A percentile compares a stretch with the other conserved stretches of the same genome.
Evolutionary conservation across 2,888 invertebrate species (phyloP).

Genomic region (Chymomyza caudatula): DNA sequence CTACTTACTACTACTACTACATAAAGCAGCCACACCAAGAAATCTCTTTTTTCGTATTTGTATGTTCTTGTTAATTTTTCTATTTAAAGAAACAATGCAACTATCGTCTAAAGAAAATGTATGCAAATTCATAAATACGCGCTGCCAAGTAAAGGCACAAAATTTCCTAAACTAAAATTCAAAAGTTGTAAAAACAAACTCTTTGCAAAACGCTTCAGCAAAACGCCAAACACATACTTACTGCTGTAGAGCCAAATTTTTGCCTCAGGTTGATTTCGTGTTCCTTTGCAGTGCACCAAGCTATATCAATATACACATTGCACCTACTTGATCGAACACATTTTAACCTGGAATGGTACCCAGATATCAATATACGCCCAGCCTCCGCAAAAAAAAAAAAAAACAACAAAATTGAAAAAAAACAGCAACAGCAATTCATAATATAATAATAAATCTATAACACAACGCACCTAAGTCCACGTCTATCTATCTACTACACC

Average conservation of each 20-base stretch:
- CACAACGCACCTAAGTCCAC: not conserved
- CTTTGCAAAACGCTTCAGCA: conserved; percentile 8
- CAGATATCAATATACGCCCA: conserved; percentile 77
- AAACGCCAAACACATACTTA: conserved; percentile 34
- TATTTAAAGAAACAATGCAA: conserved; percentile 66
- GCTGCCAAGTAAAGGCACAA: conserved; percentile 57
- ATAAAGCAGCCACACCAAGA: conserved; percentile 39
- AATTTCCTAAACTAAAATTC: conserved; percentile 19
- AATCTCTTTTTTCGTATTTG: conserved; percentile 79
- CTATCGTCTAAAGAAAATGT: conserved; percentile 77
- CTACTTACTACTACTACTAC: too few relatives aligned
- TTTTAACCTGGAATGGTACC: conserved; percentile 75
- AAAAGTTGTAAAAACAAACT: conserved; percentile 42
- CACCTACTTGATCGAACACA: conserved; percentile 55
- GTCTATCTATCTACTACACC: not conserved
- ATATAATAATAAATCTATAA: not conserved
- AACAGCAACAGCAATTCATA: conserved; percentile 5
- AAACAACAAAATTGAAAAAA: conserved; percentile 7
- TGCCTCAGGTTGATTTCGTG: conserved; percentile 68
- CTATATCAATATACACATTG: conserved; percentile 36
- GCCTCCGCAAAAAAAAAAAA: conserved; percentile 59
- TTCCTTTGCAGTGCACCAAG: conserved; percentile 28
- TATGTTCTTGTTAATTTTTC: conserved; percentile 78
- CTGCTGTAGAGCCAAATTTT: conserved; percentile 26
- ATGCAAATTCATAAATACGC: conserved; percentile 76